Evolutionary conservation across 1,140 invertebrate genomes (phyloP), one percentile per base, ranked within the genome.

Genomic region (Drosophila baimaii): DNA sequence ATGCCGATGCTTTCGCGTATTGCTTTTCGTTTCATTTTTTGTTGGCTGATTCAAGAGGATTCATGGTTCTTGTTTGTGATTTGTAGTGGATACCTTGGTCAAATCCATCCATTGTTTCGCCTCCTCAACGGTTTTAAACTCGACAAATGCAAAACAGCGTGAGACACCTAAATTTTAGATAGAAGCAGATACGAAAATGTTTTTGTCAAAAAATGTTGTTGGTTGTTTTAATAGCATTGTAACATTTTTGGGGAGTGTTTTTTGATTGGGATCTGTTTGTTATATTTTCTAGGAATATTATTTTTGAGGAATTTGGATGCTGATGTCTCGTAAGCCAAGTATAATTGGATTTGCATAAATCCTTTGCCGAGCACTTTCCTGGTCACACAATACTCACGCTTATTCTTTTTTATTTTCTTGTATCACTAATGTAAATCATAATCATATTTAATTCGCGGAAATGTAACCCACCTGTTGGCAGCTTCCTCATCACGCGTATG

Each of bases 131-230:
- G 95, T 95, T 93, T 95, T 94, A 96, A 99, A 99, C 94, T 98
- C 98, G 93, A 98, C 96, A 95, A 98, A 98, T 93, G 97, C 97
- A 95, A 98, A 97, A 93, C 96, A 96, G 93, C 96, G 95, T 92
- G 96, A 96, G 92, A 95, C 94, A 95, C 96, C 96, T 96, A 95
- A 94, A 94, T 94, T 91, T 91, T 81, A 90, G 86, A 91, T 91
- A 94, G 93, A 94, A 94, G 94, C 89, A 92, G 89, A 92, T 90
- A 92, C 91, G 46, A 91, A 92, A 92, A 90, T 79, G 71, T 90
- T 83, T 88, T 89, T 79, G 89, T 91, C 81, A 91, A 91, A 91
- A 90, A 76, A 91, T 89, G 64, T 83, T 61, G 59, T 69, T 81
- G 65, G 79, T 85, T 86, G 57, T 81, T 70, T 85, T 61, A 79